A percentile compares a stretch with the other conserved stretches of the same genome.
Conservation (phyloP, 2,797 vertebrate species). For the Aphelocoma californica region DNA sequence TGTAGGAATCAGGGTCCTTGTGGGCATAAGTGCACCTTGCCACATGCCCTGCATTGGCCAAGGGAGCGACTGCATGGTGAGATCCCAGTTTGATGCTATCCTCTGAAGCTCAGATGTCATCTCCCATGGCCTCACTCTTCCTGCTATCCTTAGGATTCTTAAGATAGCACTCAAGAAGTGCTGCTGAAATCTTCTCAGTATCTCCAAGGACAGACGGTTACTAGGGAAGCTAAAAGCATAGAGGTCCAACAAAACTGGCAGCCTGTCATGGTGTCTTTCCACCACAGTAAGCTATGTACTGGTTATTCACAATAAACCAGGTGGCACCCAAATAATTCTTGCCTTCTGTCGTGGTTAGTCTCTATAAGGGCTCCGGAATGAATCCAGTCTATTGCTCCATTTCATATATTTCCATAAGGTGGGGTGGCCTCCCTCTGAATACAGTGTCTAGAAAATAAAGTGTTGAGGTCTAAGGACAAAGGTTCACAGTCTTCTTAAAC, state of each 20-base stretch:
- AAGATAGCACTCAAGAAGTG: not conserved
- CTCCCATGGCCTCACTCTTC: not conserved
- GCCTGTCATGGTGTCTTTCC: not conserved
- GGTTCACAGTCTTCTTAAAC: not conserved
- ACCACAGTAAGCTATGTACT: not conserved
- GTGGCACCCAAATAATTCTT: not conserved
- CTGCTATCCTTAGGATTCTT: not conserved
- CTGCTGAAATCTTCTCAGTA: not conserved
- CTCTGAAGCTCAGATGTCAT: not conserved
- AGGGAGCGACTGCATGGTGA: not conserved
- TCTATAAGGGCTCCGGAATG: not conserved
- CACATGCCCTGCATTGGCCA: rapidly evolving
- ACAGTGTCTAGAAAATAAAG: not conserved
- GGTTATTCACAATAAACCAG: not conserved
- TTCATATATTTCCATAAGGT: not conserved
- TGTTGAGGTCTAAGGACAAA: not conserved
- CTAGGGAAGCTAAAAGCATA: not conserved
- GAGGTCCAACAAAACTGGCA: not conserved
- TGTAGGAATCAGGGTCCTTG: not conserved
- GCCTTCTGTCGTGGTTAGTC: not conserved
- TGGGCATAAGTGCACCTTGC: not conserved
- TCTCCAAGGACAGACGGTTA: not conserved
- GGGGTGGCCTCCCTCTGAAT: not conserved
- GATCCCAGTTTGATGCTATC: not conserved
- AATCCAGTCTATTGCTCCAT: not conserved